Base-by-base conservation (phyloP, 2,113 vertebrate species). In the Carassius carassius region DNA sequence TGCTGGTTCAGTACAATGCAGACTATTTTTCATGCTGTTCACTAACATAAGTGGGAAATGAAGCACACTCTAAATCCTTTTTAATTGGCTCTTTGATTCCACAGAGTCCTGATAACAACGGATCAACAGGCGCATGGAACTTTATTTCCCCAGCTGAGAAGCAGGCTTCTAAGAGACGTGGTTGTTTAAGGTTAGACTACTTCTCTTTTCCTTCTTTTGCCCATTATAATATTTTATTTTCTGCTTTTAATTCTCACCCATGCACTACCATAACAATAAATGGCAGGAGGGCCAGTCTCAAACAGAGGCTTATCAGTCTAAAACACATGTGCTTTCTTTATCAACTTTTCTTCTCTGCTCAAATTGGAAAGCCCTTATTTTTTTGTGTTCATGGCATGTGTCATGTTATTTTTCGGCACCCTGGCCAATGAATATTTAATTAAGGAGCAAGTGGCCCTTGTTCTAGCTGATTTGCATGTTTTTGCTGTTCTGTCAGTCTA, bases 81-180 rank as follows among this genome's bases (percentile, higher is more conserved):
- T 83, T 88, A 90, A 88, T 88, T 90, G 87, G 67, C 65, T 87
- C 67, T 79, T 62, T 86, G 78, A 74, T 58, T 87, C 86, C 87
- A 72, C 70, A 6, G 41, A 85, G 74, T 84, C 77, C 35, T 86
- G 84, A 90, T 86, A 89, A 86, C 41, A 72, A 83, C 25, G 84
- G 86, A 82, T 90, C 85, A 88, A 87, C 87, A 87, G 73, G 84
- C 81, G 23, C 67, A 49, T 54, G 77, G 11, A 85, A 44, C 35
- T 44, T 73, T 73, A 29, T 41, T 32, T 10, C 51, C 25, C 78
- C 74, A 63, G 60, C 87, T 83, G 81, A 74, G 76, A 86, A 9
- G 32, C 77, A 29, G 35, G 60, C 32, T 74, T 54, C 82, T 70
- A 58, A 54, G 63, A 74, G 76, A 67, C 8, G 65, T 29, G 82